Evolutionary conservation across 2,888 invertebrate genomes (phyloP), one percentile per base, ranked within the genome.

Genomic region (Argynnis bischoffii): DNA sequence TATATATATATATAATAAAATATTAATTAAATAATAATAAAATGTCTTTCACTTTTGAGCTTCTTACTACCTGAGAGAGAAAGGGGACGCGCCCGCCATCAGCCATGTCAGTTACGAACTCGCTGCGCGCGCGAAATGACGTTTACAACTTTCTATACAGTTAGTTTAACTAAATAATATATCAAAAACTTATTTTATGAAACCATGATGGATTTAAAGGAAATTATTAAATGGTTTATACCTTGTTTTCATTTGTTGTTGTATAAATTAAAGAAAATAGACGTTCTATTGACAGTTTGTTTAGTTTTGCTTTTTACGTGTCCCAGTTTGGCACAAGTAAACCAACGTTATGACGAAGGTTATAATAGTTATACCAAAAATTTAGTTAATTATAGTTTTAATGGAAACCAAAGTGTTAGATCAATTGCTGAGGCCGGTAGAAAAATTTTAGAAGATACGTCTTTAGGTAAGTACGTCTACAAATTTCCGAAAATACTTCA

Each of bases 181-280:
- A 35, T 60, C 59, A 67, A 65, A 75, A 60, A 48, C 55, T 53
- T 48, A 67, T 5, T 65, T 54, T 63, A 64, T 66, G 66, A 70
- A 69, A 53, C 48, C 74, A 90, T 80, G 79, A 92, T 92, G 90
- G 93, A 93, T 79, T 79, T 93, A 75, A 89, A 86, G 79, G 93
- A 93, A 72, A 88, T 93, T 48, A 93, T 93, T 55, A 92, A 89
- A 78, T 92, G 92, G 92, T 91, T 91, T 63, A 88, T 92, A 72
- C 91, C 90, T 67, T 91, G 92, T 79, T 89, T 91, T 72, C 89
- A 89, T 74, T 83, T 89, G 65, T 79, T 91, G 77, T 83, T 83
- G 80, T 63, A 74, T 54, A 73, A 75, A 70, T 77, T 76, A 53
- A 71, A 73, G 61, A 86, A 81, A 81, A 83, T 82, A 77, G 79